phyloP scores from a whole-genome alignment of 2,797 vertebrate genomes.

The Furcifer pardalis region DNA sequence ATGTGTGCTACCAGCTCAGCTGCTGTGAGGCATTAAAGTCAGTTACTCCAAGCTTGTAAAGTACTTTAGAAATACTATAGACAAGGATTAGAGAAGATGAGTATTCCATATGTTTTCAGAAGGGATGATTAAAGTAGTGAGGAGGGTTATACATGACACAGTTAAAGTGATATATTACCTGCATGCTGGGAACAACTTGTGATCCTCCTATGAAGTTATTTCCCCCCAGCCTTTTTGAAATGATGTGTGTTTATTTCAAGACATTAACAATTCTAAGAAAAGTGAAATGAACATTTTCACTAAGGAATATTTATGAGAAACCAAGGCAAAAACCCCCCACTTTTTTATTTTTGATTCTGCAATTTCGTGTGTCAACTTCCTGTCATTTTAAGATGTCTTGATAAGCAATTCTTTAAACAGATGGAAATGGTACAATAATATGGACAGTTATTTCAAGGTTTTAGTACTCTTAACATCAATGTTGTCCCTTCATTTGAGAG shows the following conservation, averaged over 20 bases:
- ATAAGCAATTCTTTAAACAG: background rate
- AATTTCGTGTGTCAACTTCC: background rate
- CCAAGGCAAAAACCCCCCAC: constrained; percentile 39
- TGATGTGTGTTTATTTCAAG: constrained; percentile 59
- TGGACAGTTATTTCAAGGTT: background rate
- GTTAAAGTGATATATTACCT: constrained; percentile 92
- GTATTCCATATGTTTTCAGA: constrained; percentile 95
- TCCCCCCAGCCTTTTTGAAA: constrained; percentile 65
- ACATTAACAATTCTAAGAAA: constrained; percentile 40
- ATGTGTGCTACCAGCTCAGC: constrained; percentile 92
- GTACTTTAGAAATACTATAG: constrained; percentile 93
- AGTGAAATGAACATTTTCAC: constrained; percentile 22
- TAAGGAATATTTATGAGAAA: constrained; percentile 29
- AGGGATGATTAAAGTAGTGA: constrained; percentile 87
- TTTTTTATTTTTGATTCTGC: background rate
- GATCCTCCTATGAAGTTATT: constrained; percentile 74
- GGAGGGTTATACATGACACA: constrained; percentile 84
- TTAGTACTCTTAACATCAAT: background rate
- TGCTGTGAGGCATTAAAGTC: constrained; percentile 94
- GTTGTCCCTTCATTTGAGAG: background rate
- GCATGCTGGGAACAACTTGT: constrained; percentile 83
- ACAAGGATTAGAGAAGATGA: constrained; percentile 92
- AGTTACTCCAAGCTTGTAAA: constrained; percentile 92
- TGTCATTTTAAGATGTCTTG: background rate
- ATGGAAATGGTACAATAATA: background rate